These are phyloP conservation scores for Mugil cephalus DNA, from an alignment of 2,113 vertebrate genomes.

Conservation along the genomic window DNA sequence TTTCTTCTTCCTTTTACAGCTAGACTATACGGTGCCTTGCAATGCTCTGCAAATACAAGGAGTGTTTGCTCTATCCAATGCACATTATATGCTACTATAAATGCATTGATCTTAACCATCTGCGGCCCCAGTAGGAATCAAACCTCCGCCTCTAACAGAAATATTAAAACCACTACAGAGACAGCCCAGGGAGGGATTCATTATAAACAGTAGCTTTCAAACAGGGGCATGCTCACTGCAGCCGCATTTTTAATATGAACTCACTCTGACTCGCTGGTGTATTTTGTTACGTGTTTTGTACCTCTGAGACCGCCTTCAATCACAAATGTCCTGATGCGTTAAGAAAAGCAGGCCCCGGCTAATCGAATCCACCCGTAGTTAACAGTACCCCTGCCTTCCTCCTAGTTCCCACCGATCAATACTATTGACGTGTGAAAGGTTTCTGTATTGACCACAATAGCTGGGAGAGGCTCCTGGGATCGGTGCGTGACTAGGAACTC, in stretches of 20 bases:
- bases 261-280: slow-evolving; percentile 28
- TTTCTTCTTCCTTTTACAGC: slow-evolving; percentile 34
- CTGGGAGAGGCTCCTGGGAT: slow-evolving; percentile 75
- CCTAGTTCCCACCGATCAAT: slow-evolving; percentile 72
- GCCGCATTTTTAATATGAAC: slow-evolving; percentile 19
- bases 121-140: slow-evolving; percentile 48
- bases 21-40: slow-evolving; percentile 58
- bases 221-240: slow-evolving; percentile 28
- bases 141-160: slow-evolving; percentile 42
- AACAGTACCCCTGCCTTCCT: slow-evolving; percentile 74
- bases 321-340: slow-evolving; percentile 77
- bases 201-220: slow-evolving; percentile 40
- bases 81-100: slow-evolving; percentile 55
- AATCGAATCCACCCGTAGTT: slow-evolving; percentile 80
- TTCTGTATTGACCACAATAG: slow-evolving; percentile 79
- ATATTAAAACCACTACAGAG: slow-evolving; percentile 31
- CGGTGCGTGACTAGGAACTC: slow-evolving; percentile 68
- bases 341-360: slow-evolving; percentile 75
- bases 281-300: slow-evolving; percentile 46
- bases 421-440: slow-evolving; percentile 83
- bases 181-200: not conserved
- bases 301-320: slow-evolving; percentile 69
- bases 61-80: slow-evolving; percentile 58
- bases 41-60: slow-evolving; percentile 53
- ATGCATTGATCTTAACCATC: slow-evolving; percentile 62